phyloP scores from a whole-genome alignment of 35 echinoderm and acorn worm species.

The Ophiothrix spiculata region DNA sequence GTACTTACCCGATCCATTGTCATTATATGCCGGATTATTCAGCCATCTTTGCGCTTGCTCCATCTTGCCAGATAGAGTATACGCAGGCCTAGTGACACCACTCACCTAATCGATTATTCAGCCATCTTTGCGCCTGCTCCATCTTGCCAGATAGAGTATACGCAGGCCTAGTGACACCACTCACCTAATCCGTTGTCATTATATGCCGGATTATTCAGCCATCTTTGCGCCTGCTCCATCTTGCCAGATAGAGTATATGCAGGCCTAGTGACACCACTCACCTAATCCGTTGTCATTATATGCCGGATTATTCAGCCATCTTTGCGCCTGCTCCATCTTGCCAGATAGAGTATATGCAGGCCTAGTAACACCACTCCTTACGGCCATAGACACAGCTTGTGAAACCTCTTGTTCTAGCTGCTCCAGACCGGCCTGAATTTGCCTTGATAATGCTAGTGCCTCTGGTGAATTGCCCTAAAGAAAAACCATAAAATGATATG shows the following conservation, averaged over 20 bases:
- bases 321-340: constrained; percentile 87
- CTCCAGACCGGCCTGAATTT: constrained; percentile 50
- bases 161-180: constrained; percentile 74
- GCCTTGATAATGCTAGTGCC: too few species aligned
- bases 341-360: constrained; percentile 77
- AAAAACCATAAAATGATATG: too few species aligned
- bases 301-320: constrained; percentile 67
- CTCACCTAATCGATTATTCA: constrained; percentile 46
- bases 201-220: constrained; percentile 57
- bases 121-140: constrained; percentile 87
- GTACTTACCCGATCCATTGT: constrained; percentile 73
- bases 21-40: constrained; percentile 47
- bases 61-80: constrained; percentile 81
- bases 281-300: constrained; percentile 65
- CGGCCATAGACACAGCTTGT: constrained; percentile 27
- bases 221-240: constrained; percentile 84
- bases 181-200: constrained; percentile 74
- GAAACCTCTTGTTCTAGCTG: constrained; percentile 55
- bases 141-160: constrained; percentile 82
- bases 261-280: constrained; percentile 74
- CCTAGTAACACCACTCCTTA: constrained; percentile 56
- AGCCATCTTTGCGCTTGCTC: constrained; percentile 91
- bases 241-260: constrained; percentile 82
- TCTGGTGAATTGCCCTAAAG: too few species aligned
- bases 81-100: constrained; percentile 70